These are phyloP conservation scores for Drosophila diplacantha DNA, from an alignment of 2,888 invertebrate species.

Conservation along the genomic window DNA sequence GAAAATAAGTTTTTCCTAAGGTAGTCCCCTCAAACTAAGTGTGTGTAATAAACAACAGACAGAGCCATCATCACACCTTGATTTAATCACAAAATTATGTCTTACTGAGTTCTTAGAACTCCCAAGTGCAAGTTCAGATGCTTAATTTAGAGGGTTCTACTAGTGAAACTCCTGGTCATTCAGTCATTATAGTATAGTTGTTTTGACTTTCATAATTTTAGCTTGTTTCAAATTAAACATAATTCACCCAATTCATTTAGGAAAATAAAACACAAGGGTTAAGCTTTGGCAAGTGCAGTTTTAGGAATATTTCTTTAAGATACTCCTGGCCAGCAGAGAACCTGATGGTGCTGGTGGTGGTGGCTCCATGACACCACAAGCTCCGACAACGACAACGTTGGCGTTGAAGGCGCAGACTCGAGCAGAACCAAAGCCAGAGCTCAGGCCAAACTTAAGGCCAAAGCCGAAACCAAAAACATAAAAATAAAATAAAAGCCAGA, in stretches of 20 bases:
- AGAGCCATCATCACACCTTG: no score
- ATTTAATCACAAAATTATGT: neutral
- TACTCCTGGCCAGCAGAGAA: neutral
- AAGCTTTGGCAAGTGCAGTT: constrained; percentile 31
- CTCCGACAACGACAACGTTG: constrained; percentile 29
- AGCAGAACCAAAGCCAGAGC: constrained; percentile 28
- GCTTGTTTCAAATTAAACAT: no score
- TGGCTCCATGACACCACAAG: constrained; percentile 21
- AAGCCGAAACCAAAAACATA: constrained; percentile 45
- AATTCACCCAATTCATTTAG: neutral
- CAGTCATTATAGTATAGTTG: neutral
- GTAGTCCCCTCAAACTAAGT: no score
- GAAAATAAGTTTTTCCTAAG: no score
- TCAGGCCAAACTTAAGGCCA: constrained; percentile 23
- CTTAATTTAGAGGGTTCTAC: neutral
- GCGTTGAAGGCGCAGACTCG: constrained; percentile 30
- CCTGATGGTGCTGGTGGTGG: constrained; percentile 1
- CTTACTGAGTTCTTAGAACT: neutral
- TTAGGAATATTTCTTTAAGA: neutral
- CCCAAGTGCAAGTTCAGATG: neutral
- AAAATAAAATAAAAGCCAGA: constrained; percentile 14
- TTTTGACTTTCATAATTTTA: no score
- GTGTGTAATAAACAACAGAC: no score
- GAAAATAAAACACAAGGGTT: constrained; percentile 1
- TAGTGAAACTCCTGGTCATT: neutral